Base-by-base conservation (phyloP, 2,888 invertebrate genomes). In the Drosophila kanekoi region DNA sequence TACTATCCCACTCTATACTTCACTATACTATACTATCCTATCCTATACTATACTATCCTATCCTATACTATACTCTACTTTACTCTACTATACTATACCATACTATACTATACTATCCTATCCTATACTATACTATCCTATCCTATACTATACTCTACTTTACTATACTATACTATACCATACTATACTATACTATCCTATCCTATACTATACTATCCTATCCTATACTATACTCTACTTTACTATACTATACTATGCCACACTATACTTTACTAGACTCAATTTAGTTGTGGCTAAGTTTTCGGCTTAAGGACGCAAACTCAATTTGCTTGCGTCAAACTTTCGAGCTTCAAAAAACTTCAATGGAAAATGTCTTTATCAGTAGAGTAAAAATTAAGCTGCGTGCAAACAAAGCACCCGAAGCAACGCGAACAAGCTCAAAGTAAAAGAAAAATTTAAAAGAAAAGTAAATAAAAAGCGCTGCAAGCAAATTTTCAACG, bases 401-500 rank as follows among this genome's bases (percentile, higher is more conserved):
- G 56, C 35, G 18, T 33, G 38, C 52, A 38, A 14, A 13, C 9
- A 28, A 28, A 28, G 28, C 1, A 8, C 1, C 28, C 28, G 6
- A 8, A 28, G 8, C 8, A 28, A 40, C 32, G 45, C 20, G 32
- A 23, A 20, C 14, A 54, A 45, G 43, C 16, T 11, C n/a, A 8
- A 47, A 45, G 14, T 3, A 40, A 33, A 49, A 11, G 35, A n/a
- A 13, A 38, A 32, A 47, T 40, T n/a, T 32, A 48, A 35, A 51
- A 56, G 40, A 28, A 38, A 45, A 65, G 41, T 37, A 47, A 62
- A 62, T 41, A 35, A 57, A 68, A 70, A 66, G 53, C 43, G 57
- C 53, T 62, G 54, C 43, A 61, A 87, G 67, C 62, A 77, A 73
- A 87, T 74, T 87, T 81, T 44, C 51, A 52, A 63, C 68, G 72